A percentile compares a stretch with the other conserved stretches of the same genome.
phyloP scores from a whole-genome alignment of 2,888 invertebrate species.

The Acronicta leporina region DNA sequence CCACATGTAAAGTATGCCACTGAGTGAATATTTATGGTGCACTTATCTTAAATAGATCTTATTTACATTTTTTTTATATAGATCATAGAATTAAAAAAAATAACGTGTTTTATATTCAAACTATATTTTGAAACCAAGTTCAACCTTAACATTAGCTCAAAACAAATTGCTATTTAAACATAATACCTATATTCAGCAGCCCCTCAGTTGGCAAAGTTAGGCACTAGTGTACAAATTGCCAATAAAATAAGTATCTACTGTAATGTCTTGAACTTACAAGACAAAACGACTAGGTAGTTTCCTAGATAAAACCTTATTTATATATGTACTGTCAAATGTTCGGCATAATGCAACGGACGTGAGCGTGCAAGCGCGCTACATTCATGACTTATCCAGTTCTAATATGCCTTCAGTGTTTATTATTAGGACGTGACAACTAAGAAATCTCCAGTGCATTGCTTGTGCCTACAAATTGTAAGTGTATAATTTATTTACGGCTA shows the following conservation, averaged over 20 bases:
- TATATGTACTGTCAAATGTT: slow-evolving; percentile 48
- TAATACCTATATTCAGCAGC: too few relatives aligned
- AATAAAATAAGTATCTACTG: neutral
- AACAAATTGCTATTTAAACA: too few relatives aligned
- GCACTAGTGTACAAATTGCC: slow-evolving; percentile 16
- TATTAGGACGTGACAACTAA: slow-evolving; percentile 42
- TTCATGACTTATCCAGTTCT: slow-evolving; percentile 52
- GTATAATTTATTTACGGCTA: neutral
- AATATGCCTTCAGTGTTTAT: slow-evolving; percentile 53
- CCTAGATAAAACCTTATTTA: slow-evolving; percentile 50
- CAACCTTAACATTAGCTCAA: too few relatives aligned
- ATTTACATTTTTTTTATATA: too few relatives aligned
- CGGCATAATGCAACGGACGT: slow-evolving; percentile 58
- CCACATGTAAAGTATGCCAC: too few relatives aligned
- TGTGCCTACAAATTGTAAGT: slow-evolving; percentile 26
- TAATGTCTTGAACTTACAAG: slow-evolving; percentile 20
- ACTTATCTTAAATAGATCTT: too few relatives aligned
- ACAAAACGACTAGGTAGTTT: slow-evolving; percentile 42
- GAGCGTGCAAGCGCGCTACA: slow-evolving; percentile 40
- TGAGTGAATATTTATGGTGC: too few relatives aligned
- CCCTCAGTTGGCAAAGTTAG: slow-evolving; percentile 6
- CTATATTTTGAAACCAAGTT: too few relatives aligned
- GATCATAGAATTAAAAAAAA: too few relatives aligned
- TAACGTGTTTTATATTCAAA: too few relatives aligned
- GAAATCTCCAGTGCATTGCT: slow-evolving; percentile 39